Base-by-base conservation (phyloP, 2,888 invertebrate species). In the Epirrita christyi region DNA sequence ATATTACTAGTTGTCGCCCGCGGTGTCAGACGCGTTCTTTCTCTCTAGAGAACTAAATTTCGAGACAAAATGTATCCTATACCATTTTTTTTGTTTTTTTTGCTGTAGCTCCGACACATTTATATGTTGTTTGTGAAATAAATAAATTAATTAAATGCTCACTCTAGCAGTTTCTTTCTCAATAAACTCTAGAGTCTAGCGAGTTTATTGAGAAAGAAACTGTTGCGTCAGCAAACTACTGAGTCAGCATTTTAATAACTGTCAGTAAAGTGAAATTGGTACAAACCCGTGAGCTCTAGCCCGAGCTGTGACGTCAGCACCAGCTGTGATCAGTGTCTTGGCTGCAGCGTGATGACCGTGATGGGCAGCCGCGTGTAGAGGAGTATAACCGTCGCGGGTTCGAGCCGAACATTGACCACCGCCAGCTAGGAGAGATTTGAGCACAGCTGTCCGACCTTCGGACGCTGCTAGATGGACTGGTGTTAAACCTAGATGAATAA, bases 351-450 rank as follows among this genome's bases (percentile, higher is more conserved):
- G 94, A 88, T 98, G 98, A 0, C 99, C 99, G 86, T 98, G 98
- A 82, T 99, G 99, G 51, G 98, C 97, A 5, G 99, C 98, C 8
- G 99, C 97, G 86, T 99, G 99, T 42, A 99, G 93, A 0, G 99
- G 98, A 1, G 98, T 97, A 92, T 98, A 89, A 0, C 99, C 99
- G 67, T 98, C 95, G 66, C 96, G 95, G 0, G 96, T 96, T 55
- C 94, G 93, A 0, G 95, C 94, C 61, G 94, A 94, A 61, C 96
- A 94, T 34, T 94, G 94, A 0, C 97, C 97, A 10, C 96, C 95
- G 64, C 96, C 95, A 49, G 95, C 94, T 40, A 97, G 93, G 38
- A 99, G 93, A 40, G 97, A 93, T 57, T 94, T 94, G 0, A 98
- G 97, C 7, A 98, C 98, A 32, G 95, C 93, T 0, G 97, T 96